Conservation (phyloP, 2,113 vertebrate species). For the Ailuropoda melanoleuca region DNA sequence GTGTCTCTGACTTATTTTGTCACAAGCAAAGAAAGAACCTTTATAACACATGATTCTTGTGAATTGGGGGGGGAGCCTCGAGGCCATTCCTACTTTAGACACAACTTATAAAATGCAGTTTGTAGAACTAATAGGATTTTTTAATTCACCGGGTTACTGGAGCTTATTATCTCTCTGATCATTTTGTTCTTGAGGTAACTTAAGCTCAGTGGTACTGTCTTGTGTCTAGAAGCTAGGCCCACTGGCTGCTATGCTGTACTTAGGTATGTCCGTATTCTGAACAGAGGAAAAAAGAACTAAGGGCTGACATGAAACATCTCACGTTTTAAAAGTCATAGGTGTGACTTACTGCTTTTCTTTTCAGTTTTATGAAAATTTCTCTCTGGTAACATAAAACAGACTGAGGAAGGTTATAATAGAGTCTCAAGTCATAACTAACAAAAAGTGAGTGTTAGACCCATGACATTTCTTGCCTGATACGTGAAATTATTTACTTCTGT, state of each 20-base stretch:
- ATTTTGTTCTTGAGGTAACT: neutral
- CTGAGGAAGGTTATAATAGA: neutral
- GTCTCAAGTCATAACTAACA: neutral
- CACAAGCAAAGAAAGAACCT: neutral
- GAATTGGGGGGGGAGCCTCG: neutral
- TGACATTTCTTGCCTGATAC: neutral
- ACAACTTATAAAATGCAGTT: neutral
- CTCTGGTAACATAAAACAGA: neutral
- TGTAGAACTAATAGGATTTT: neutral
- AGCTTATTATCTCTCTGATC: neutral
- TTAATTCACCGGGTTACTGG: neutral
- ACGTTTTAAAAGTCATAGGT: neutral
- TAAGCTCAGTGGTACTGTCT: neutral
- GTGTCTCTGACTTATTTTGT: neutral
- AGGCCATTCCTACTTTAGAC: neutral
- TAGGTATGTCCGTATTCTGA: neutral
- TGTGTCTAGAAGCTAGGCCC: neutral
- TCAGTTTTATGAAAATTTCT: neutral
- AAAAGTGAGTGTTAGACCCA: neutral
- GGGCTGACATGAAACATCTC: neutral
- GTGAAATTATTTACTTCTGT: neutral
- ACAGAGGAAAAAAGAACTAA: neutral
- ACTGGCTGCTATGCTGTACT: neutral
- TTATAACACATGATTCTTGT: neutral
- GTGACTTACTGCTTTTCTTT: neutral